phyloP scores from a whole-genome alignment of 2,888 invertebrate species.

The Tineola bisselliella region DNA sequence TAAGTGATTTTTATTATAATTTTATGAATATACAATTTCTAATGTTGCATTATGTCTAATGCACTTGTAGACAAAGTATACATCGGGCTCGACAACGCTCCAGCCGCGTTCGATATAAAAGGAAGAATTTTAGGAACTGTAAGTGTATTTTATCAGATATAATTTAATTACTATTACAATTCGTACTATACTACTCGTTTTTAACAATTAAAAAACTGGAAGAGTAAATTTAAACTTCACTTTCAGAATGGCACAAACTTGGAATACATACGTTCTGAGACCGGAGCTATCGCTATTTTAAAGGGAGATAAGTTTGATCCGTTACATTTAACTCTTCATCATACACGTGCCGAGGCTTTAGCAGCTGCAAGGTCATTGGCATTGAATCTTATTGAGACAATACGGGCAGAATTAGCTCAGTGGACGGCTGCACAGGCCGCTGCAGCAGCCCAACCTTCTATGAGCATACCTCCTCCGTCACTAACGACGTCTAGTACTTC shows the following conservation, averaged over 20 bases:
- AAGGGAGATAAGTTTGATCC: conserved; percentile 77
- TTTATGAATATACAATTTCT: not conserved
- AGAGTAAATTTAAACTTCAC: not conserved
- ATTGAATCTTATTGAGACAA: conserved; percentile 81
- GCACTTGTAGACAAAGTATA: conserved; percentile 75
- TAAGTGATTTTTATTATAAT: not conserved
- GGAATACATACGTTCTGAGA: conserved; percentile 80
- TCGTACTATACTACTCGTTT: not conserved
- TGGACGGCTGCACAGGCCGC: conserved; percentile 56
- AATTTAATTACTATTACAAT: not conserved
- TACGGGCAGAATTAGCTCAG: conserved; percentile 69
- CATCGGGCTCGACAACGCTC: conserved; percentile 80
- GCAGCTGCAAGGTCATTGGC: conserved; percentile 77
- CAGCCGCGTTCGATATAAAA: conserved; percentile 78
- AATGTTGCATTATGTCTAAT: conserved; percentile 41
- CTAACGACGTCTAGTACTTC: conserved; percentile 45
- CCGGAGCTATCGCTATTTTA: conserved; percentile 79
- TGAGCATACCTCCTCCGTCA: conserved; percentile 48
- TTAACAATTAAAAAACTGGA: not conserved
- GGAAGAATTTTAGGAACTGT: conserved; percentile 76
- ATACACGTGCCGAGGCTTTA: conserved; percentile 74
- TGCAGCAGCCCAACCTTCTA: conserved; percentile 50
- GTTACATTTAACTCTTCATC: conserved; percentile 79
- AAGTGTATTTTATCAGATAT: conserved; percentile 24
- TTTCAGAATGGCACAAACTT: conserved; percentile 74